Conservation (phyloP, 2,888 invertebrate genomes). For the Dione juno region DNA sequence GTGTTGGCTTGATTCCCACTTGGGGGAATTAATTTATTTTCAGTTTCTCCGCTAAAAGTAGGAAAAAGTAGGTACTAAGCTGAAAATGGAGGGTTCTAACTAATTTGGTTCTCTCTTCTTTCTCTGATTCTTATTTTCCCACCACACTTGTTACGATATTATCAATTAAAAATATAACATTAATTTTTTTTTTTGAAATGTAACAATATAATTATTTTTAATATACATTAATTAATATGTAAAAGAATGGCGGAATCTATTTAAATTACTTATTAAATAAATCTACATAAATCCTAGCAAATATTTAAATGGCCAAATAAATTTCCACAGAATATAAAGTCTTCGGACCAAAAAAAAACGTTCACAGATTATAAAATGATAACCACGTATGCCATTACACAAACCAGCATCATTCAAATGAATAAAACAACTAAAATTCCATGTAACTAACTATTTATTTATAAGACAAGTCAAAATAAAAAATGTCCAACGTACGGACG, state of each 20-base stretch:
- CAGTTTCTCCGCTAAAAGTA: too few relatives aligned
- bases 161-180: too few relatives aligned
- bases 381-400: neutral
- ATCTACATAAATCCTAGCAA: neutral
- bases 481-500: neutral
- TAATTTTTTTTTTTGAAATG: too few relatives aligned
- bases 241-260: too few relatives aligned
- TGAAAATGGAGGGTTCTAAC: too few relatives aligned
- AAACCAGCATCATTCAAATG: neutral
- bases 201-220: too few relatives aligned
- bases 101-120: too few relatives aligned
- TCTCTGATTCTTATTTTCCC: too few relatives aligned
- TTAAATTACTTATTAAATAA: too few relatives aligned
- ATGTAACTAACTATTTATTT: neutral
- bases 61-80: too few relatives aligned
- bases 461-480: constrained; percentile 7
- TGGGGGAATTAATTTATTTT: neutral
- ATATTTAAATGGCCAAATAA: neutral
- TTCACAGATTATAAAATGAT: neutral
- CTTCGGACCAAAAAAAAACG: neutral
- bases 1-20: neutral
- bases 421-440: neutral
- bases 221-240: too few relatives aligned
- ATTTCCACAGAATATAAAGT: neutral
- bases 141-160: too few relatives aligned